Percentiles rank a stretch among this genome's conserved stretches.
Evolutionary conservation across 2,888 invertebrate species (phyloP).

Genomic region (Stramonita haemastoma): DNA sequence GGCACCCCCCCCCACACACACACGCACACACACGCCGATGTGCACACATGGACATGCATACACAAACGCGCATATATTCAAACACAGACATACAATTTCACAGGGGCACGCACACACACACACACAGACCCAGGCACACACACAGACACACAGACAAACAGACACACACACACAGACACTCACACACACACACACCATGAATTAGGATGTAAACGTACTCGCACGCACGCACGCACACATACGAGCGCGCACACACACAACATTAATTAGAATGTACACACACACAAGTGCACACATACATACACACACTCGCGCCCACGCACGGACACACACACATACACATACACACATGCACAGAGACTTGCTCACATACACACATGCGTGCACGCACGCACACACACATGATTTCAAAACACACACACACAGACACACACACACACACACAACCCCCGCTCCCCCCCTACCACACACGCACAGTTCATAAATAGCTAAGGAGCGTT

Average conservation of each 20-base stretch:
- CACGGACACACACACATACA: slow-evolving; percentile 15
- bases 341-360: slow-evolving; percentile 2
- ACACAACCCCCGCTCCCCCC: too few species aligned
- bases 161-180: not conserved
- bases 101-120: slow-evolving; percentile 15
- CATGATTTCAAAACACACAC: too few species aligned
- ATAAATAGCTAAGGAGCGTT: not conserved
- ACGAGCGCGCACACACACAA: not conserved
- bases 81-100: not conserved
- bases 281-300: not conserved
- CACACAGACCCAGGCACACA: not conserved
- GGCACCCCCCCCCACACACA: not conserved
- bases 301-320: slow-evolving; percentile 13
- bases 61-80: not conserved
- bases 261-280: not conserved
- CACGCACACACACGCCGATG: not conserved
- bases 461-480: too few species aligned
- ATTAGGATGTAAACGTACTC: not conserved
- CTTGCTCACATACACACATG: not conserved
- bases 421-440: too few species aligned
- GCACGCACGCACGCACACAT: not conserved
- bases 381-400: not conserved
- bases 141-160: not conserved
- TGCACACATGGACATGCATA: not conserved
- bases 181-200: not conserved